Evolutionary conservation across 2,888 invertebrate species (phyloP), one percentile per base, ranked within the genome.

Genomic region (Temnothorax ravouxi): DNA sequence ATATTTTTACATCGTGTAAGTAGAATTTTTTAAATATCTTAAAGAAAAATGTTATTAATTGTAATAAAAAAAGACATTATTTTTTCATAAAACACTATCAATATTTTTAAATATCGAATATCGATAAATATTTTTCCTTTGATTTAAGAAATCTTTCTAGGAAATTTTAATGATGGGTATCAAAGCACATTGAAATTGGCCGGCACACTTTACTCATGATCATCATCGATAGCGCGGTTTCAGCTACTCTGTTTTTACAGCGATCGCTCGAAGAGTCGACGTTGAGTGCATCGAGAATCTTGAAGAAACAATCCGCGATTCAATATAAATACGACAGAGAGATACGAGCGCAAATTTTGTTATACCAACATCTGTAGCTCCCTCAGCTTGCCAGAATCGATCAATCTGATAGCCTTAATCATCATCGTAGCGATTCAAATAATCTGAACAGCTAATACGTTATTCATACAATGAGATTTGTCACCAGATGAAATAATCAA

Each of bases 271-370:
- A 69, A 69, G 25, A 59, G 0, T 9, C 18, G 15, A 67, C 15
- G 11, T 47, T 8, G 8, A 34, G 6, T 59, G 21, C 15, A 47
- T 61, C n/a, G 3, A 47, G 18, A 56, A 66, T 44, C 75, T 52
- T 56, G 25, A 44, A 15, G n/a, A 77, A 77, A 77, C 18, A 69
- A 79, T 38, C 0, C 34, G 11, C 8, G 25, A 54, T 34, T 18
- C 21, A 59, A 69, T 59, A 67, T 67, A 79, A 79, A 79, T 69
- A 44, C 18, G 47, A 47, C 38, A 59, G 34, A 69, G 38, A 9
- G 18, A 8, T 34, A 34, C 18, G 3, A 76, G 6, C n/a, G 38
- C 25, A 41, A 54, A 29, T 66, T 54, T 41, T 13, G 6, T 25
- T 3, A 29, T 29, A 13, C 8, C 41, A n/a, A 41, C 18, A 54